Base-by-base conservation (phyloP, 2,113 vertebrate species). In the Lepisosteus oculatus region DNA sequence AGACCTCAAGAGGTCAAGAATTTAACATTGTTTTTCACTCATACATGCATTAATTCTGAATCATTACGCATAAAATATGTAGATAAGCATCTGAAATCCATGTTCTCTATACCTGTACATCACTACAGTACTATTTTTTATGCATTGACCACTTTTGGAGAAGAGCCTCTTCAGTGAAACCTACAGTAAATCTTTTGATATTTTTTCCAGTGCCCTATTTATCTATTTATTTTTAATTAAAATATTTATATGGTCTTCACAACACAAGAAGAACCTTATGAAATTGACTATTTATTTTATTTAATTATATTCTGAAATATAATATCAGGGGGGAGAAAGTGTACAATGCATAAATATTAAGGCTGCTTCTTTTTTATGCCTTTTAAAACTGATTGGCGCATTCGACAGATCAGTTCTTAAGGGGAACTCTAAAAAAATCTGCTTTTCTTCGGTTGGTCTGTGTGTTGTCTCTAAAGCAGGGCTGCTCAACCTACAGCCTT, bases 221-320 rank as follows among this genome's bases (percentile, higher is more conserved):
- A 88, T 87, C 75, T 92, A 92, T 93, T 93, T 92, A 90, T 92
- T 65, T 90, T 89, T 85, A 86, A 88, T 89, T 81, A 82, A 81
- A 77, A 75, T 89, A 89, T 93, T 92, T 91, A 89, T 89, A 61
- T 8, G 80, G 77, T 73, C 80, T 85, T 79, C 84, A 84, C 84
- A 79, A 72, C 41, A 73, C 74, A 72, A 86, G 85, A 86, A 76
- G 83, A 73, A 77, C 80, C 80, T 88, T 87, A 83, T 82, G 78
- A 79, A 76, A 75, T 84, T 82, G 82, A 55, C 80, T 90, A 85
- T 89, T 88, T 89, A 87, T 89, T 85, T 85, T 69, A 71, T 83
- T 77, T 74, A 83, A 85, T 86, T 85, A 79, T 73, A 85, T 88
- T 90, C 87, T 29, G 1, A 29, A 84, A 83, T 43, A 74, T 71